These are phyloP conservation scores for Yponomeuta evonymella DNA, from an alignment of 2,888 invertebrate species.

Conservation along the genomic window DNA sequence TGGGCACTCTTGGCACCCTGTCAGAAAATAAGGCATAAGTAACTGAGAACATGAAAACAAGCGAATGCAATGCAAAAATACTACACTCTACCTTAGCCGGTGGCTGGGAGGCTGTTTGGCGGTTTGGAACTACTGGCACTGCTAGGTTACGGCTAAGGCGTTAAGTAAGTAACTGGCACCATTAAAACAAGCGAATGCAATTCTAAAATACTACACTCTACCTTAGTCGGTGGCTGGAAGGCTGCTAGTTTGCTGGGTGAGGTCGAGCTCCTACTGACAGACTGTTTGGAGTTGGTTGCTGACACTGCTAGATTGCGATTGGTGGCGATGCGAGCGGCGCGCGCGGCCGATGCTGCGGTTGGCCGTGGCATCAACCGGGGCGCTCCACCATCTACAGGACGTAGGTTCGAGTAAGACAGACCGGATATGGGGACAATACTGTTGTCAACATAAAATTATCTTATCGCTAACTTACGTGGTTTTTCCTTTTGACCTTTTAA, in stretches of 20 bases:
- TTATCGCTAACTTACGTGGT: constrained; percentile 35
- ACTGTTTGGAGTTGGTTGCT: not conserved
- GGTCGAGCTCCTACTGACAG: not conserved
- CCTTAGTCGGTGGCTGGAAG: not conserved
- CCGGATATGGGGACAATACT: not conserved
- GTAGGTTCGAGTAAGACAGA: not conserved
- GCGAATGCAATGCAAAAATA: not conserved
- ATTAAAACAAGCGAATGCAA: not conserved
- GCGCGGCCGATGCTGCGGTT: constrained; percentile 62
- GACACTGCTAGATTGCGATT: constrained; percentile 40
- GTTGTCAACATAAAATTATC: not conserved
- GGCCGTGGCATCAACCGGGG: constrained; percentile 54
- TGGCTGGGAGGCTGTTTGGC: too few species aligned
- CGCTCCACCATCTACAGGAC: constrained; percentile 14
- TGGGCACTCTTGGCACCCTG: not conserved
- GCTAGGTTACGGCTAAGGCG: not conserved
- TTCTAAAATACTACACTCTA: not conserved
- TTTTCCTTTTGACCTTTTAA: constrained; percentile 56
- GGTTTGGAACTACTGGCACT: too few species aligned
- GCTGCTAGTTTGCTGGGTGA: not conserved
- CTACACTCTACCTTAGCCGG: not conserved
- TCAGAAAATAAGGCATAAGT: not conserved
- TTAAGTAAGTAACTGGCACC: not conserved
- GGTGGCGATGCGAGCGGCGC: constrained; percentile 60
- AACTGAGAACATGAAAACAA: not conserved